These are phyloP conservation scores for Antheraea pernyi DNA, from an alignment of 1,140 invertebrate genomes.

Conservation along the genomic window DNA sequence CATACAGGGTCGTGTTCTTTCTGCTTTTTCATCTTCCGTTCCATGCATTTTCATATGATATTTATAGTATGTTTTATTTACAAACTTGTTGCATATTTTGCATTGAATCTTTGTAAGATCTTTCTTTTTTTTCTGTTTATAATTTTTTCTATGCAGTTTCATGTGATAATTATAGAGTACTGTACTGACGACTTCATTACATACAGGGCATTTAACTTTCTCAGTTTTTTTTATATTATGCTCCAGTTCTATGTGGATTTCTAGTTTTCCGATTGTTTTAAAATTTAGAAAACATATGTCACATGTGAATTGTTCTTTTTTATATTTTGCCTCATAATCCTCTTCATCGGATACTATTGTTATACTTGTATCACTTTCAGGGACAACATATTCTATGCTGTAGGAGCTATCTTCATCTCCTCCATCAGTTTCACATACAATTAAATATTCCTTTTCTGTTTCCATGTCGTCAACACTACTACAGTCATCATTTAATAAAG, in stretches of 20 bases:
- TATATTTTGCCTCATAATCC: constrained; percentile 8
- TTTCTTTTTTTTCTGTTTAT: constrained; percentile 16
- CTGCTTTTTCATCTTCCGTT: constrained; percentile 16
- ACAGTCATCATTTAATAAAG: background rate
- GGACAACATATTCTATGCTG: background rate
- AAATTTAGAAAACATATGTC: background rate
- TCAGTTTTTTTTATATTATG: constrained; percentile 6
- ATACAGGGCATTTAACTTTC: constrained; percentile 18
- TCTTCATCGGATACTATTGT: constrained; percentile 18
- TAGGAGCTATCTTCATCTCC: background rate
- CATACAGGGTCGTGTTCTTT: constrained; percentile 14
- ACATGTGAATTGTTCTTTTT: background rate
- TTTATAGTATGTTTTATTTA: constrained; percentile 29
- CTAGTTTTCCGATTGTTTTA: constrained; percentile 1
- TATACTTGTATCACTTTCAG: constrained; percentile 4
- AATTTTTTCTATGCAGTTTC: constrained; percentile 22
- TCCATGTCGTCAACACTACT: background rate
- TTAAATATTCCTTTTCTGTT: constrained; percentile 11
- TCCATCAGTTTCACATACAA: background rate
- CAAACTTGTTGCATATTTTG: constrained; percentile 23
- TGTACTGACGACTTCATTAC: constrained; percentile 13
- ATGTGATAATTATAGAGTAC: constrained; percentile 15
- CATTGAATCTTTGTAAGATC: constrained; percentile 22
- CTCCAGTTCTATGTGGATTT: constrained; percentile 10
- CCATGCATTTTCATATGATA: constrained; percentile 29